phyloP scores from a whole-genome alignment of 2,888 invertebrate species.

The Eilema griseolum region DNA sequence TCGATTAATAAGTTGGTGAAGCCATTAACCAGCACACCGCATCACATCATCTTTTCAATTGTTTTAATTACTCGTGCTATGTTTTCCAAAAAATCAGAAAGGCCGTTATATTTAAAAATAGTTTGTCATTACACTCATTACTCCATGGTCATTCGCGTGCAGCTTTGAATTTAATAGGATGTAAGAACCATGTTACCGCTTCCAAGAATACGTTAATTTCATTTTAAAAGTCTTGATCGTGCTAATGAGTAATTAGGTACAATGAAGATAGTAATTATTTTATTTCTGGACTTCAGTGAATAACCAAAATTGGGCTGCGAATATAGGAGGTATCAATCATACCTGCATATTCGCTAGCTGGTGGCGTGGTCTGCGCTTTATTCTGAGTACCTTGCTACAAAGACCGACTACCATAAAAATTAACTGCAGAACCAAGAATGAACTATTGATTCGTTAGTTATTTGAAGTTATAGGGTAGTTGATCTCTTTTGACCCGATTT shows the following conservation, averaged over 20 bases:
- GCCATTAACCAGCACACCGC: neutral
- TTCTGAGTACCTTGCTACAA: too few relatives aligned
- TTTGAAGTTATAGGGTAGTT: too few relatives aligned
- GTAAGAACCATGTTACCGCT: constrained; percentile 28
- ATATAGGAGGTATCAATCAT: too few relatives aligned
- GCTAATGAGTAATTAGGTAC: constrained; percentile 39
- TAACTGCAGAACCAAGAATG: too few relatives aligned
- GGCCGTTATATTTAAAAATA: neutral
- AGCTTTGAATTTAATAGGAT: constrained; percentile 29
- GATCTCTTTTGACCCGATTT: too few relatives aligned
- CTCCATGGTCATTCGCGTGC: constrained; percentile 31
- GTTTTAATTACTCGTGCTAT: neutral
- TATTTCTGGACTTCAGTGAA: constrained; percentile 40
- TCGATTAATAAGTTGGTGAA: too few relatives aligned
- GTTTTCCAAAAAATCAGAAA: constrained; percentile 2
- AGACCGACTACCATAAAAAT: too few relatives aligned
- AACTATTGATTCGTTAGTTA: too few relatives aligned
- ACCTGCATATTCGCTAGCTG: too few relatives aligned
- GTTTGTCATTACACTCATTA: constrained; percentile 1
- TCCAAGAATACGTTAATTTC: constrained; percentile 45
- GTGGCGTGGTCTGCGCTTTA: too few relatives aligned
- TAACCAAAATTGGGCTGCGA: constrained; percentile 15
- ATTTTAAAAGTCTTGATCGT: constrained; percentile 44
- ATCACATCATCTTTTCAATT: neutral
- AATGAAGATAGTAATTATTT: constrained; percentile 35